Evolutionary conservation across 1,140 invertebrate species (phyloP), one percentile per base, ranked within the genome.

Genomic region (Parasteatoda tepidariorum): DNA sequence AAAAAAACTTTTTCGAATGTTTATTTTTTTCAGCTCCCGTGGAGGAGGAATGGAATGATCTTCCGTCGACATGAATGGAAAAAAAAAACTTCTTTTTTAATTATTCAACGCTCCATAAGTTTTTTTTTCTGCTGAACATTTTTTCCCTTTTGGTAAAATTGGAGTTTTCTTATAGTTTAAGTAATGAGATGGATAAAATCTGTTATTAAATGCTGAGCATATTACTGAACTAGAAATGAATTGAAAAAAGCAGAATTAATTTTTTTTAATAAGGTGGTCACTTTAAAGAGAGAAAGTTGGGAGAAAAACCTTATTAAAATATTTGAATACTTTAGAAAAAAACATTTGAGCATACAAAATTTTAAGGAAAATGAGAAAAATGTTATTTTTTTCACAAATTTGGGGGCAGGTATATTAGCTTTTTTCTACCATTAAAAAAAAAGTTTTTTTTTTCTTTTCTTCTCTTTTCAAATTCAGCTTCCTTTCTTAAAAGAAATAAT

Each of bases 91-190:
- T 75, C 59, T 30, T 79, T 59, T 68, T 79, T 79, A 68, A 64
- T 79, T 79, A 79, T 68, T 79, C 74, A 64, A 30, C 62, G 38
- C 62, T 66, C 34, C 61, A 48, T 22, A n/a, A n/a, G n/a, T 18
- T 64, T 67, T 79, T 79, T 74, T 75, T 75, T 62, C 9, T 18
- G 24, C 55, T 24, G 41, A 61, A 26, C 31, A 15, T 34, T 61
- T 61, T 73, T 73, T 73, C 57, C 33, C 57, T 18, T 28, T 30
- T 30, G 62, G 24, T 66, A 38, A 67, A 68, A 64, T 79, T 79
- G 76, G 76, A 68, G 62, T 79, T 79, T 79, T 79, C 76, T 68
- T 79, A 33, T 79, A 79, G 62, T 79, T 79, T 79, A 79, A 67
- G 76, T 79, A 79, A 79, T 79, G 76, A 79, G 76, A 79, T 79